phyloP scores from a whole-genome alignment of 2,888 invertebrate species.

The Thecophora atra region DNA sequence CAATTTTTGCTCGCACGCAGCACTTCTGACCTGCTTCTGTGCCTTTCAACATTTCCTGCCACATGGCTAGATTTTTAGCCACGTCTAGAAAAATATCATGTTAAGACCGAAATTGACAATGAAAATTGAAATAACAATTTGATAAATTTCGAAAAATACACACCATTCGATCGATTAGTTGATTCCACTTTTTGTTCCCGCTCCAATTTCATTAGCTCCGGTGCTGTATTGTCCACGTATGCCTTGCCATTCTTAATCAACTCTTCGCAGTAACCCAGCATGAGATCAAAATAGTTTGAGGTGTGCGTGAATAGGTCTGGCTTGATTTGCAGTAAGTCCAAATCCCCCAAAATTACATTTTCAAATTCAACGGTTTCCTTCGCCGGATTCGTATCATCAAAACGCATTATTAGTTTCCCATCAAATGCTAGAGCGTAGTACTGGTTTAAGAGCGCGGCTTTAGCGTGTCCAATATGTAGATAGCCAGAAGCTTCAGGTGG shows the following conservation, averaged over 20 bases:
- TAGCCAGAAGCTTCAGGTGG: conserved; percentile 99
- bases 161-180: conserved; percentile 84
- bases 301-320: conserved; percentile 94
- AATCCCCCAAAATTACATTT: conserved; percentile 94
- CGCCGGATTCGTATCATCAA: conserved; percentile 99
- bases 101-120: background rate
- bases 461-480: conserved; percentile 98
- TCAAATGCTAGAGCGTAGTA: conserved; percentile 93
- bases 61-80: conserved; percentile 84
- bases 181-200: conserved; percentile 90
- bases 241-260: conserved; percentile 89
- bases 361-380: conserved; percentile 98
- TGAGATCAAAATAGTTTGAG: conserved; percentile 94
- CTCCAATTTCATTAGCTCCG: conserved; percentile 93
- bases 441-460: conserved; percentile 97
- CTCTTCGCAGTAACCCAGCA: conserved; percentile 87
- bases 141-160: conserved; percentile 60
- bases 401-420: conserved; percentile 96
- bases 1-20: conserved; percentile 96
- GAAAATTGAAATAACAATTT: no score
- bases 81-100: conserved; percentile 70
- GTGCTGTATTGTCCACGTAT: conserved; percentile 95
- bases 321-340: conserved; percentile 89
- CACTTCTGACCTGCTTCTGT: conserved; percentile 82
- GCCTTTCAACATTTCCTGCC: conserved; percentile 95